Evolutionary conservation across 2,113 vertebrate species (phyloP), one percentile per base, ranked within the genome.

Genomic region (Sapajus apella): DNA sequence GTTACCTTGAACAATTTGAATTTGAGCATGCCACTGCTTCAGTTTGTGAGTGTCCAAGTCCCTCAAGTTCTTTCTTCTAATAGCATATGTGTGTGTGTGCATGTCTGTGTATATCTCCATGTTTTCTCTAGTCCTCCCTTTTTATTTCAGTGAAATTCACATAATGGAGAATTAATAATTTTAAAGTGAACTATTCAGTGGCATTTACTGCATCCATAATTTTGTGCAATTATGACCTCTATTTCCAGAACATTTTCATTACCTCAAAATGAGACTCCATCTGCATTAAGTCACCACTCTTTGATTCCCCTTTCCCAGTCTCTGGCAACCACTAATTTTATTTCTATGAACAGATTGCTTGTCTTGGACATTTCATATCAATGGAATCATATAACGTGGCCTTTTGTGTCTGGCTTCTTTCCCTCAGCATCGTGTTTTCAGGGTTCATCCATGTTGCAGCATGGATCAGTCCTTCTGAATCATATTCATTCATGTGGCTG

Each of bases 21-120:
- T 95, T 96, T 99, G 96, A 99, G 98, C 20, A 96, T 99, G 92
- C 99, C 99, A 5, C 99, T 99, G 8, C 99, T 99, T 5, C 99
- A 99, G 97, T 99, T 99, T 97, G 99, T 99, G 98, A 99, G 99
- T 99, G 72, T 55, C 40, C 5, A 1, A 18, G 13, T 13, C 55
- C 45, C 73, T 56, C 66, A 30, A 32, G 6, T 58, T 86, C 4
- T 0, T 32, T 43, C n/a, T 12, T 66, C 77, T 76, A 17, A 7
- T 45, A 32, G 20, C 80, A 13, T 32, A 14, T 37, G 20, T n/a
- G 17, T 45, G 27, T 13, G 23, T 27, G 30, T n/a, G 50, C 45
- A 47, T 47, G 45, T 47, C 9, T 47, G 45, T 47, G 45, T 47
- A 47, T 47, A 47, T 8, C 8, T 47, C 9, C 27, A 21, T 52